Evolutionary conservation across 1,140 invertebrate species (phyloP), one percentile per base, ranked within the genome.

Genomic region (Procambarus virginalis): DNA sequence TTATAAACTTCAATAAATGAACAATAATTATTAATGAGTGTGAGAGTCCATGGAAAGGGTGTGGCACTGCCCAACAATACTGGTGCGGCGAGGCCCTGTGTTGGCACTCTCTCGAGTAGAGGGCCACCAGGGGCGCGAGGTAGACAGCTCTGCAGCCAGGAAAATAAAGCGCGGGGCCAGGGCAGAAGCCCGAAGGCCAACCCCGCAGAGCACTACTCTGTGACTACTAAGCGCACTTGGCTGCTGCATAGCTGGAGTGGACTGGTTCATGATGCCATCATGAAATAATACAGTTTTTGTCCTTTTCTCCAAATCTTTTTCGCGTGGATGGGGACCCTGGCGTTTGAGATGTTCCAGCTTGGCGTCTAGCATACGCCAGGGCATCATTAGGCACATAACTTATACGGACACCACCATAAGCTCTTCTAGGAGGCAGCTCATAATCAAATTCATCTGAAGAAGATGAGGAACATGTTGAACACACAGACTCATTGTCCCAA

Each of bases 341-440:
- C 14, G 87, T 86, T 2, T 85, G 82, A 60, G 85, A 79, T 45
- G 58, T 64, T 22, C 82, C 84, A 60, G 92, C 91, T 34, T 92
- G 88, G 82, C 93, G 93, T 58, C 92, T 91, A 9, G 93, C 92
- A 45, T 92, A 96, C 17, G 97, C 97, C 22, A 98, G 94, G 0
- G 97, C 96, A 94, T 98, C 97, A 93, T 97, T 98, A 90, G 97
- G 97, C 89, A 98, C 97, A 94, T 98, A 98, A 12, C 97, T 97
- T 91, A 98, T 97, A 76, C 97, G 94, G 3, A 97, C 97, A 9
- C 93, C 93, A 58, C 97, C 97, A 93, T 97, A 98, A 17, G 97
- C 96, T 92, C 96, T 94, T 92, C 97, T 94, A 58, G 96, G 96
- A 6, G 97, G 97, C 77, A 98, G 93, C 73, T 97, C 95, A 93